Evolutionary conservation across 2,888 invertebrate species (phyloP).

Genomic region (Platycnemis pennipes): DNA sequence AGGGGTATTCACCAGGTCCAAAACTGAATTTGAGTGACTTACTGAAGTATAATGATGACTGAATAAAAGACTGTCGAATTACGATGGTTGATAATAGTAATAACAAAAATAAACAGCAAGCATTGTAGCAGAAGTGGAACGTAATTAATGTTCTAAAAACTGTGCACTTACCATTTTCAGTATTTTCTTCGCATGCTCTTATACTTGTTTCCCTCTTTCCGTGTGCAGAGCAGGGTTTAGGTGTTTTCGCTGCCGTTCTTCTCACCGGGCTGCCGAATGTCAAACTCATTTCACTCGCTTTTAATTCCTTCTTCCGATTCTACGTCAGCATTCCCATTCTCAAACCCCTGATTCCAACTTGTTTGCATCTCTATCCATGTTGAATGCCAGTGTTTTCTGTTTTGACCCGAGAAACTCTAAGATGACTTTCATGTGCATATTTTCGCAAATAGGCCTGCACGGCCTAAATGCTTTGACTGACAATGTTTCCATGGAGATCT

Average conservation of each 20-base stretch:
- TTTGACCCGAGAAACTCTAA: neutral
- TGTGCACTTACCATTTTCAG: neutral
- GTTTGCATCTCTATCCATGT: neutral
- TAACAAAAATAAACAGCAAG: neutral
- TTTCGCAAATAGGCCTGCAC: neutral
- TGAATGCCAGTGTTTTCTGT: neutral
- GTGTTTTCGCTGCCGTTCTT: neutral
- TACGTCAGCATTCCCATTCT: neutral
- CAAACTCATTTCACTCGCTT: neutral
- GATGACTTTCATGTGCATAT: neutral
- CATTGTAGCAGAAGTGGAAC: neutral
- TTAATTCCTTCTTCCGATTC: neutral
- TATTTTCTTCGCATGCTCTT: neutral
- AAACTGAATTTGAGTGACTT: neutral
- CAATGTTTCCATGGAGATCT: neutral
- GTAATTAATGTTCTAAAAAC: neutral
- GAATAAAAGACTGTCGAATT: neutral
- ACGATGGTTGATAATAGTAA: neutral
- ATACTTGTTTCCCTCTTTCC: neutral
- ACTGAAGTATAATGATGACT: neutral
- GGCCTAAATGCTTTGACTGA: neutral
- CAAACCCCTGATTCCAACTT: neutral
- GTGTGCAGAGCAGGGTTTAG: neutral
- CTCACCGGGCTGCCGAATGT: neutral
- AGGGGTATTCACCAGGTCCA: neutral